These are phyloP conservation scores for Artibeus lituratus DNA, from an alignment of 2,797 vertebrate genomes.

Conservation along the genomic window DNA sequence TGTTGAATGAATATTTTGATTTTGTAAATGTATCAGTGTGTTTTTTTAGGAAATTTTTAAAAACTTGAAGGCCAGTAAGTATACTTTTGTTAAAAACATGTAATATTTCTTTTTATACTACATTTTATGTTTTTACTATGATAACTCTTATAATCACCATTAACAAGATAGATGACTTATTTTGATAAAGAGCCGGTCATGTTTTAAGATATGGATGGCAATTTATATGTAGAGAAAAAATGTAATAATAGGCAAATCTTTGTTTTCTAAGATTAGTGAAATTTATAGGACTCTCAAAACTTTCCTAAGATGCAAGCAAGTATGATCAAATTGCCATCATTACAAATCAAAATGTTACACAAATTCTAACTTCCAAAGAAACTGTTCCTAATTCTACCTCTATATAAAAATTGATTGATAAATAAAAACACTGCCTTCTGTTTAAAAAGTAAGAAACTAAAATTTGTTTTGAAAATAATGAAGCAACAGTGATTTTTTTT, in stretches of 20 bases:
- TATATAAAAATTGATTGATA: neutral
- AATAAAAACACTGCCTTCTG: neutral
- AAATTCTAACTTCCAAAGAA: neutral
- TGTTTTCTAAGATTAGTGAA: neutral
- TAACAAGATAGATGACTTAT: neutral
- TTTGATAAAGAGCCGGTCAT: neutral
- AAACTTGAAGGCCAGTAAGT: neutral
- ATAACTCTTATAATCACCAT: neutral
- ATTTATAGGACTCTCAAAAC: neutral
- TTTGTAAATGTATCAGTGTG: neutral
- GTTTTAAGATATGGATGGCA: neutral
- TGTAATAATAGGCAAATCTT: neutral
- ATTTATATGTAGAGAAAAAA: neutral
- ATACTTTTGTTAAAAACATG: neutral
- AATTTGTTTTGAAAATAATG: neutral
- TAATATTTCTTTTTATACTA: neutral
- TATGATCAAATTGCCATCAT: neutral
- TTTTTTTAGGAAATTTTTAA: neutral
- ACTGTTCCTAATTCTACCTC: neutral
- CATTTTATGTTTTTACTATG: neutral
- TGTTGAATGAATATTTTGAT: neutral
- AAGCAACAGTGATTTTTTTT: neutral
- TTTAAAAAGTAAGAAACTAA: neutral
- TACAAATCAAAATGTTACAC: neutral
- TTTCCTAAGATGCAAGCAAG: neutral